Evolutionary conservation across 2,888 invertebrate genomes (phyloP).

Genomic region (Drosophila diplacantha): DNA sequence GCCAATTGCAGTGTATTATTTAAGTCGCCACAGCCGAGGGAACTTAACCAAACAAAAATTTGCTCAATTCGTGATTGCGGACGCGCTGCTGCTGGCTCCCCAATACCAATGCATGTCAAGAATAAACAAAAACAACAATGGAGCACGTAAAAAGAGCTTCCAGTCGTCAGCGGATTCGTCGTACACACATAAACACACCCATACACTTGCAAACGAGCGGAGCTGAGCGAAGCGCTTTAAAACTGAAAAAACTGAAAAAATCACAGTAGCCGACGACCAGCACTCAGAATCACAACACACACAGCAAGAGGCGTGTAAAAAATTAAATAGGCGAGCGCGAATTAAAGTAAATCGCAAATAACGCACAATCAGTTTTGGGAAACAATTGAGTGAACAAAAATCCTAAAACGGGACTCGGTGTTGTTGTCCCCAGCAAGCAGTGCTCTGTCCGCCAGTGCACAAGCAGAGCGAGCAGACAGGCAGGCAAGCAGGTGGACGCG

Average conservation of each 20-base stretch:
- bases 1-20: constrained; percentile 16
- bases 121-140: constrained; percentile 32
- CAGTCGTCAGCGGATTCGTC: constrained; percentile 38
- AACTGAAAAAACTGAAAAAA: constrained; percentile 36
- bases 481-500: constrained; percentile 9
- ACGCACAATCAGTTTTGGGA: constrained; percentile 10
- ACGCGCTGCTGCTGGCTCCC: constrained; percentile 6
- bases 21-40: constrained; percentile 14
- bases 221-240: constrained; percentile 36
- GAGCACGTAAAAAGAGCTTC: constrained; percentile 33
- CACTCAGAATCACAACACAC: constrained; percentile 32
- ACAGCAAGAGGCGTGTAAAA: constrained; percentile 18
- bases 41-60: constrained; percentile 24
- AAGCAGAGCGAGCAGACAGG: constrained; percentile 5
- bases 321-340: constrained; percentile 21
- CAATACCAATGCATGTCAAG: constrained; percentile 1
- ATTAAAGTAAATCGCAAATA: constrained; percentile 47
- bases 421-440: constrained; percentile 4
- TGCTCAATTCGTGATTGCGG: constrained; percentile 25
- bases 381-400: constrained; percentile 1
- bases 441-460: constrained; percentile 6
- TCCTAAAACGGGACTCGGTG: constrained; percentile 8
- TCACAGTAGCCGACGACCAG: constrained; percentile 38
- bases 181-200: constrained; percentile 18
- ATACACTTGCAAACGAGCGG: constrained; percentile 8